Evolutionary conservation across 2,797 vertebrate species (phyloP), one percentile per base, ranked within the genome.

Genomic region (Clangula hyemalis): DNA sequence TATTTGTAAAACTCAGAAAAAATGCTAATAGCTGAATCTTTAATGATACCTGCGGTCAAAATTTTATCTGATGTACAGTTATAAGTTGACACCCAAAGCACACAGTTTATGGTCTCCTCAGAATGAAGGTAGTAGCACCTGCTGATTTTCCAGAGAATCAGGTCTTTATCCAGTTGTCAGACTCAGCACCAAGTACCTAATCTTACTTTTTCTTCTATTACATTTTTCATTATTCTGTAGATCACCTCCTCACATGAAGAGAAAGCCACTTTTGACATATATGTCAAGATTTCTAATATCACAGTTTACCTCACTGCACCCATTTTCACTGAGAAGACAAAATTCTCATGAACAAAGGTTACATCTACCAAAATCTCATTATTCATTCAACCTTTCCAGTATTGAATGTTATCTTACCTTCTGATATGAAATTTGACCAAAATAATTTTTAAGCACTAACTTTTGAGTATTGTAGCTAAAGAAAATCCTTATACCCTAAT

Each of bases 251-350:
- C 45, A 84, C 75, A 90, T 39, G 36, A 95, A 90, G 36, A 93
- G 32, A 96, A 92, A 66, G 21, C 34, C 8, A 13, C 74, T 93
- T 95, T 85, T 94, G 95, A 95, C 51, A 16, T 17, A 77, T 22
- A 74, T 65, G 88, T 89, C 94, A 95, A 85, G 73, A 82, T 96
- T 96, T 95, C 75, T 70, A 93, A 85, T 88, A 84, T 82, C 86
- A 83, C 21, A 79, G 47, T 53, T 91, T 93, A 94, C 68, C 69
- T 93, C 56, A 76, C 34, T 70, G 58, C 56, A 87, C 75, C 53
- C 51, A 20, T 60, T 82, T 64, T 75, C 28, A 39, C 38, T 86
- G 74, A 68, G 73, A 93, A 87, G 78, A 88, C 41, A 95, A 86
- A 71, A 70, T 64, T 85, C 17, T 79, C 39, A 13, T 18, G 75